phyloP scores from a whole-genome alignment of 2,888 invertebrate species.

The Stictocephala bisonia region DNA sequence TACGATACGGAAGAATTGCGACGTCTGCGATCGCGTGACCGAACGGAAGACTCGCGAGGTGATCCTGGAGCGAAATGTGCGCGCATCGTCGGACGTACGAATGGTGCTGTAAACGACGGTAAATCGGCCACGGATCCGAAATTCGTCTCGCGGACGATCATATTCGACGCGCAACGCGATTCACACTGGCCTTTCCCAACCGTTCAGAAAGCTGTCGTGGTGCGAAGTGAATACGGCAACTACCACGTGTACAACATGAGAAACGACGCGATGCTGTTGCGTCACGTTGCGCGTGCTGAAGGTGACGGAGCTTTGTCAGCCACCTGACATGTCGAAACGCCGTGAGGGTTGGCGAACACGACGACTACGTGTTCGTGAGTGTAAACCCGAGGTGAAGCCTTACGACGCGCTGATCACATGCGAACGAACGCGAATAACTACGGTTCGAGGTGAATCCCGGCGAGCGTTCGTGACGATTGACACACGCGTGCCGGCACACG shows the following conservation, averaged over 20 bases:
- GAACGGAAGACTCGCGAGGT: too few relatives aligned
- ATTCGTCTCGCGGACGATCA: too few relatives aligned
- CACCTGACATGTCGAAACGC: background rate
- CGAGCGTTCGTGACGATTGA: background rate
- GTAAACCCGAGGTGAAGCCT: background rate
- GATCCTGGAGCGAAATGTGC: too few relatives aligned
- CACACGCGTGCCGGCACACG: background rate
- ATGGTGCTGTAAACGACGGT: too few relatives aligned
- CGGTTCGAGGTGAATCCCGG: background rate
- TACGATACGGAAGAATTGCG: background rate
- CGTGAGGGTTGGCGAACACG: background rate
- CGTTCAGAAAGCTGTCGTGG: background rate
- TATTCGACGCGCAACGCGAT: too few relatives aligned
- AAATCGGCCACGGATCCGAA: too few relatives aligned
- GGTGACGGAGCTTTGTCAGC: too few relatives aligned
- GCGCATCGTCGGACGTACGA: too few relatives aligned
- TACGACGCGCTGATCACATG: background rate
- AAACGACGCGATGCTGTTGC: background rate
- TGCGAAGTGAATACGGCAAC: background rate
- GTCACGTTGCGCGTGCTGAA: background rate
- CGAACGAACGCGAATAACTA: background rate
- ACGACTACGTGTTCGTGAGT: background rate
- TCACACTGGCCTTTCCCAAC: background rate
- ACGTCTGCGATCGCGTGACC: background rate
- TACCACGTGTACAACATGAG: conserved; percentile 4